A percentile compares a stretch with the other conserved stretches of the same genome.
phyloP scores from a whole-genome alignment of 2,888 invertebrate species.

The Pterobdella sp. region DNA sequence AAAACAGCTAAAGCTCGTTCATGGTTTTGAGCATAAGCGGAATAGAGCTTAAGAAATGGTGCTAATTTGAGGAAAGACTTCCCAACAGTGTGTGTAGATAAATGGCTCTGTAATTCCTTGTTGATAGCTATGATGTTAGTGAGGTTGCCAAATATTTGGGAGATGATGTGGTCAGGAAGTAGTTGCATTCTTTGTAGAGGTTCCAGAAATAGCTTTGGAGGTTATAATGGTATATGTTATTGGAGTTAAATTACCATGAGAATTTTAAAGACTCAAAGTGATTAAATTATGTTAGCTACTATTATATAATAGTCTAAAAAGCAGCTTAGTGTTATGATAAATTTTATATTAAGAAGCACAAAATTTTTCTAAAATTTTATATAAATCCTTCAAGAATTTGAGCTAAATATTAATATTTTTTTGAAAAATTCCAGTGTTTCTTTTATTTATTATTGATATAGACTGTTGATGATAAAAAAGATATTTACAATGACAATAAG shows the following conservation, averaged over 20 bases:
- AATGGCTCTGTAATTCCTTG: constrained; percentile 46
- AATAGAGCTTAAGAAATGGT: constrained; percentile 70
- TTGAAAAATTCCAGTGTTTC: too few relatives aligned
- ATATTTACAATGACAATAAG: constrained; percentile 57
- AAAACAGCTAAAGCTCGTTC: constrained; percentile 59
- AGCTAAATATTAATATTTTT: neutral
- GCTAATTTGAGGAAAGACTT: constrained; percentile 64
- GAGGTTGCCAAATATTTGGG: constrained; percentile 48
- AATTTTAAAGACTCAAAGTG: too few relatives aligned
- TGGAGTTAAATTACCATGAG: too few relatives aligned
- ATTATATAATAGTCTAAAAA: too few relatives aligned
- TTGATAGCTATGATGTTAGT: constrained; percentile 52
- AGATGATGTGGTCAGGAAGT: constrained; percentile 44
- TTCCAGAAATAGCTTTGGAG: constrained; percentile 47
- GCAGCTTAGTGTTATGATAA: too few relatives aligned
- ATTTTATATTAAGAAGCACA: constrained; percentile 5
- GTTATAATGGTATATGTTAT: neutral
- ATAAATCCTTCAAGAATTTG: neutral
- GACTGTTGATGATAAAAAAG: neutral
- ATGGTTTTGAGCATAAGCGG: constrained; percentile 68
- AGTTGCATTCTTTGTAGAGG: constrained; percentile 45
- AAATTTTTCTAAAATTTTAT: constrained; percentile 2
- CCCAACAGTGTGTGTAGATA: constrained; percentile 57
- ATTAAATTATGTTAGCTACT: too few relatives aligned
- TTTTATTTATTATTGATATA: too few relatives aligned